Evolutionary conservation across 2,888 invertebrate species (phyloP).

Genomic region (Metallyticus violacea): DNA sequence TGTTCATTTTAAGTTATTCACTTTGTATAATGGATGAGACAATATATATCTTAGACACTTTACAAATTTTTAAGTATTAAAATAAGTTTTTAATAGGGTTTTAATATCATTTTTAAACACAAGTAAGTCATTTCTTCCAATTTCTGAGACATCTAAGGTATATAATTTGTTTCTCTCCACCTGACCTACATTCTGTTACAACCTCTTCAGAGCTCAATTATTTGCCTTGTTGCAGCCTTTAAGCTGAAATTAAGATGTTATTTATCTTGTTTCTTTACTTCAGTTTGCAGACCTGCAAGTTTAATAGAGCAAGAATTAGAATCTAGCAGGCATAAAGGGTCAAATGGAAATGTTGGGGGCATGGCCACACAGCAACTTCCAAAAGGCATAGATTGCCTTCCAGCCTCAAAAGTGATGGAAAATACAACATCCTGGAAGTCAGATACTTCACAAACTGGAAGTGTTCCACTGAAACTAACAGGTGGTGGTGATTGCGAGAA

Average conservation of each 20-base stretch:
- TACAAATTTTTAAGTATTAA: no score
- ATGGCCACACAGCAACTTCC: slow-evolving; percentile 3
- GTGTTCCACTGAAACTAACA: neutral
- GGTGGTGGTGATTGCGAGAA: neutral
- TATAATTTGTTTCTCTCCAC: no score
- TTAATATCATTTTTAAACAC: no score
- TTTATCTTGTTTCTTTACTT: neutral
- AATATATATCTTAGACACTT: no score
- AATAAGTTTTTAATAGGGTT: no score
- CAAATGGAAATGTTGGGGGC: neutral
- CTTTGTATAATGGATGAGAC: no score
- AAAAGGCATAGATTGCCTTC: neutral
- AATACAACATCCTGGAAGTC: neutral
- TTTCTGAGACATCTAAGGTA: no score
- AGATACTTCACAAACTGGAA: neutral
- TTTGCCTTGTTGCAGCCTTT: neutral
- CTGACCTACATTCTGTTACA: no score
- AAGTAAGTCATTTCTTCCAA: no score
- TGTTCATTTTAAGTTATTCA: no score
- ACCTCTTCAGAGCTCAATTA: neutral
- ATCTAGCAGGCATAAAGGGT: neutral
- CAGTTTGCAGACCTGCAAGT: neutral
- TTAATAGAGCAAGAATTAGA: neutral
- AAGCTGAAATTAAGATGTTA: neutral
- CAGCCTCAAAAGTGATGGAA: neutral